Base-by-base conservation (phyloP, 2,797 vertebrate species). In the Sebastes reedi region DNA sequence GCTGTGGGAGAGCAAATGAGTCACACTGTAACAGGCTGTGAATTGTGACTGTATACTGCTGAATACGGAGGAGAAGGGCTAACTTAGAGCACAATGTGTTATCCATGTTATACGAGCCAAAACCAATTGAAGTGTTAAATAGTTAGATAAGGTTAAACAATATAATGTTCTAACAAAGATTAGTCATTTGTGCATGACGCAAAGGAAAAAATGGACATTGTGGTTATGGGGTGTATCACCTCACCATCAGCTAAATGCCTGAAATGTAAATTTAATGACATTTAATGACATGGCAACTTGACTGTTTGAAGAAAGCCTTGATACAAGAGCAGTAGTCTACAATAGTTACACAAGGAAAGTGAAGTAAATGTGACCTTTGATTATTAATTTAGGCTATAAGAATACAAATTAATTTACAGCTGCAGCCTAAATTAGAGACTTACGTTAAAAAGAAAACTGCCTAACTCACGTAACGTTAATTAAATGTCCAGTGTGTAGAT, bases 361-460 rank as follows among this genome's bases (percentile, higher is more conserved):
- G 54, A 68, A 60, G n/a, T 20, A 12, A 62, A 62, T 66, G 59
- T 69, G 30, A 75, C 60, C 66, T 84, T n/a, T n/a, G n/a, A n/a
- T n/a, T 25, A 59, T 14, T 14, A n/a, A 10, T 5, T 22, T 6
- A 42, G 39, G 39, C 39, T 24, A 56, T 9, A 27, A 13, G 24
- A 59, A 25, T 25, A 52, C 14, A 59, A 22, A 83, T 36, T 64
- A 3, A 67, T 68, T 69, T 29, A 70, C 95, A 94, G 69, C 94
- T 94, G 85, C 90, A 90, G 82, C 12, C 82, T 73, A 95, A 88
- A 75, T 91, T 88, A 84, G 62, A 96, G 92, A 13, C 85, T 88
- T 80, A 95, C 6, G 82, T 1, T 96, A 87, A 82, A 96, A 93
- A 22, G 94, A 95, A 96, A 95, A 85, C 95, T 96, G 67, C 95